phyloP scores from a whole-genome alignment of 2,113 vertebrate species.

The Merops nubicus region DNA sequence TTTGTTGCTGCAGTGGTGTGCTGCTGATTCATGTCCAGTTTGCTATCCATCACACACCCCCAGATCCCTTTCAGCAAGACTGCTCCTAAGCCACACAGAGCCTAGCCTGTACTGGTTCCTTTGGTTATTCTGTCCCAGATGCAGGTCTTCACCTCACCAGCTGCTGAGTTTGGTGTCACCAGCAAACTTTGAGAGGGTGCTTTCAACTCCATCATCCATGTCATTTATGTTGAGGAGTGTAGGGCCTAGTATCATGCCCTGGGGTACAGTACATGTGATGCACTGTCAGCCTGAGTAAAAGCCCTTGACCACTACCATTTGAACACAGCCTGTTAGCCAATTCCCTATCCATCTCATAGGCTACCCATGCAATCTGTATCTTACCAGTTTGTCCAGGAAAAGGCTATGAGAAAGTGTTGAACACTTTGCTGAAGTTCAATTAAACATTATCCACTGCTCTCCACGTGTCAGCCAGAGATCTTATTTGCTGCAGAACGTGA shows the following conservation, averaged over 20 bases:
- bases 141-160: neutral
- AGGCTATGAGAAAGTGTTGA: neutral
- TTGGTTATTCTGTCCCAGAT: neutral
- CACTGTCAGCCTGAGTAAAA: neutral
- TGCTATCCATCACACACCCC: neutral
- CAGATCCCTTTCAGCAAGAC: neutral
- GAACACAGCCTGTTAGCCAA: neutral
- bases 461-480: neutral
- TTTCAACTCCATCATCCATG: neutral
- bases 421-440: neutral
- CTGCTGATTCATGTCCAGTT: neutral
- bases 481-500: neutral
- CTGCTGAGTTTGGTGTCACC: fast-evolving
- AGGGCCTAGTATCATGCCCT: neutral
- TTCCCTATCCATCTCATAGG: neutral
- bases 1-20: neutral
- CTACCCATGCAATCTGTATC: neutral
- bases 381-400: neutral
- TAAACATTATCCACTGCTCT: neutral
- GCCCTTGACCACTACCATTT: neutral
- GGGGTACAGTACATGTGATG: neutral
- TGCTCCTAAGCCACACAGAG: neutral
- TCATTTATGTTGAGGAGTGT: neutral
- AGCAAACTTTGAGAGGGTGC: neutral
- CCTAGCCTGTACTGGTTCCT: neutral